Conservation (phyloP, 2,888 invertebrate species). For the Xestia xanthographa region DNA sequence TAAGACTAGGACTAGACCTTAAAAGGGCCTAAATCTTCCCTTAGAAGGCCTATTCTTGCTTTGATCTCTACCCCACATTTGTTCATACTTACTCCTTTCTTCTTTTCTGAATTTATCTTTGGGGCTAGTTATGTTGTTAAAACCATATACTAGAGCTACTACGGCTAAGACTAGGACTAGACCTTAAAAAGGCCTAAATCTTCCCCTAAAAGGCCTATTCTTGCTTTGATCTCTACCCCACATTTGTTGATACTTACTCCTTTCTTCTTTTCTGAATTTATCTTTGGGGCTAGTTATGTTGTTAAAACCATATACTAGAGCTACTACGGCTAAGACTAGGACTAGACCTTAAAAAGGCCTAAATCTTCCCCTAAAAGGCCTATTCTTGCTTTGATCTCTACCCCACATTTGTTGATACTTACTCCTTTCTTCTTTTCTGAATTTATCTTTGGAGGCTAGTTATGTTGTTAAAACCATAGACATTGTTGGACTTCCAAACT, state of each 20-base stretch:
- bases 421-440: too few species aligned
- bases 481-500: not conserved
- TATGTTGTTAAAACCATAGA: not conserved
- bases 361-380: not conserved
- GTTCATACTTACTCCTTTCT: too few species aligned
- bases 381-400: not conserved
- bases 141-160: too few species aligned
- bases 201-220: not conserved
- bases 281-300: not conserved
- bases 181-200: not conserved
- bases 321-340: not conserved
- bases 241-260: not conserved
- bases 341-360: not conserved
- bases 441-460: not conserved
- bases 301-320: too few species aligned
- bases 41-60: not conserved
- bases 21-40: not conserved
- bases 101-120: too few species aligned
- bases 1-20: not conserved
- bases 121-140: not conserved
- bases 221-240: not conserved
- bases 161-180: not conserved
- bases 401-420: not conserved
- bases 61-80: not conserved
- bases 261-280: too few species aligned